Conservation (phyloP, 2,113 vertebrate species). For the Ptilonorhynchus violaceus region DNA sequence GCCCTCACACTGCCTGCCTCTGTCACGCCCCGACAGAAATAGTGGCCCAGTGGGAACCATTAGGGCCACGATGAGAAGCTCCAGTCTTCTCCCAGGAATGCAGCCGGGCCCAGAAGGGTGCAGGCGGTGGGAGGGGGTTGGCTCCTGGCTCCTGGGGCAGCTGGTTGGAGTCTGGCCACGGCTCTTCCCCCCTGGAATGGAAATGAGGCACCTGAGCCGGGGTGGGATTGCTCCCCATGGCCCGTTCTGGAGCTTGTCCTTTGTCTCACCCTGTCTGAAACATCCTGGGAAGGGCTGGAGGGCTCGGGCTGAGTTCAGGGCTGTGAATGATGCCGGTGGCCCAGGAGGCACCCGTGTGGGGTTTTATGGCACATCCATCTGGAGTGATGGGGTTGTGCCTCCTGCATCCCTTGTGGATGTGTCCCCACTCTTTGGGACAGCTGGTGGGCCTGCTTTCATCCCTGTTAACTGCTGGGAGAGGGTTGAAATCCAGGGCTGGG, state of each 20-base stretch:
- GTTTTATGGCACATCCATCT: not conserved
- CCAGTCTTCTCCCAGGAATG: conserved; percentile 1
- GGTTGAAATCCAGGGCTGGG: not conserved
- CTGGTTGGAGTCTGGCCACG: not conserved
- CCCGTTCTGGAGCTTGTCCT: not conserved
- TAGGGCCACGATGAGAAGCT: not conserved
- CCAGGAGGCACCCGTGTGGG: not conserved
- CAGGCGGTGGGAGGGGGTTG: not conserved
- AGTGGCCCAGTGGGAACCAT: conserved; percentile 49
- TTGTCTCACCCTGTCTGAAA: not conserved
- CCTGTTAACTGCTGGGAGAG: not conserved
- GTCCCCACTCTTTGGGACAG: not conserved
- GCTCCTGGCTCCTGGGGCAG: not conserved
- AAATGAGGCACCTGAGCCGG: conserved; percentile 50
- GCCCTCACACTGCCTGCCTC: conserved; percentile 33
- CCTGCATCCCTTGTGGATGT: not conserved
- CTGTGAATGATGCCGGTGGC: not conserved
- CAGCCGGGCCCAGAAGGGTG: not conserved
- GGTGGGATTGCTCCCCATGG: not conserved
- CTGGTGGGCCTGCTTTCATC: not conserved
- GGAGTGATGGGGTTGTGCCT: not conserved
- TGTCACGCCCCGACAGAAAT: conserved; percentile 47
- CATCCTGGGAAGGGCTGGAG: not conserved
- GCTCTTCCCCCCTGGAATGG: not conserved
- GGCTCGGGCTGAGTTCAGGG: not conserved